Base-by-base conservation (phyloP, 30 jellyfish, hydroid and myxozoan species). In the Catostylus mosaicus region DNA sequence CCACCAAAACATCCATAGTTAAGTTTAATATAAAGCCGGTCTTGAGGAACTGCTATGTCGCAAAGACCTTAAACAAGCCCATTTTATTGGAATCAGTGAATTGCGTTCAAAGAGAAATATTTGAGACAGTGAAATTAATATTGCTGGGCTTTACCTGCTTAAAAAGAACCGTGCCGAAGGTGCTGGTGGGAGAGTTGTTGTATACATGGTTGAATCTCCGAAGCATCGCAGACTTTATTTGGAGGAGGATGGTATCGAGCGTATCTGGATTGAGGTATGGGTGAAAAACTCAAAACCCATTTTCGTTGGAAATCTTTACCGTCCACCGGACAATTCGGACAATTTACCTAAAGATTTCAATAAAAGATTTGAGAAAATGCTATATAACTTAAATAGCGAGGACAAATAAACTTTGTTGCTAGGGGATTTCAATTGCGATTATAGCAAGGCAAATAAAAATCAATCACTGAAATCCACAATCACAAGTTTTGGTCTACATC, bases 111-210 rank as follows among this genome's bases (percentile, higher is more conserved):
- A 67, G 24, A 32, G 10, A 60, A 60, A 67, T 67, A 60, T 60
- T 60, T 23, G 35, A 60, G 73, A 60, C 73, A 60, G 73, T 29
- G 73, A 29, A 60, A 29, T 60, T 60, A 29, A 60, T 10, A 60
- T 22, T 60, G 30, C 12, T 60, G 73, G 73, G 73, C 23, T 60
- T 67, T 10, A 67, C 80, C 80, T 67, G 80, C 67, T 71, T 71
- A 43, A 75, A 71, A 71, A 71, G 73, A 31, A 71, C 29, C 83
- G 83, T 37, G 77, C 83, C 71, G 32, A 71, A 71, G 71, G 83
- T 71, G 71, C 83, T 43, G 83, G 83, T 71, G 70, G 83, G 83
- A 75, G 83, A 37, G 77, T 33, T 71, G 70, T 35, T 71, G 71
- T 43, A 10, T 71, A 71, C 77, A 26, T 71, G 73, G 26, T 32